phyloP scores from a whole-genome alignment of 2,113 vertebrate genomes.

The Lepus timidus region DNA sequence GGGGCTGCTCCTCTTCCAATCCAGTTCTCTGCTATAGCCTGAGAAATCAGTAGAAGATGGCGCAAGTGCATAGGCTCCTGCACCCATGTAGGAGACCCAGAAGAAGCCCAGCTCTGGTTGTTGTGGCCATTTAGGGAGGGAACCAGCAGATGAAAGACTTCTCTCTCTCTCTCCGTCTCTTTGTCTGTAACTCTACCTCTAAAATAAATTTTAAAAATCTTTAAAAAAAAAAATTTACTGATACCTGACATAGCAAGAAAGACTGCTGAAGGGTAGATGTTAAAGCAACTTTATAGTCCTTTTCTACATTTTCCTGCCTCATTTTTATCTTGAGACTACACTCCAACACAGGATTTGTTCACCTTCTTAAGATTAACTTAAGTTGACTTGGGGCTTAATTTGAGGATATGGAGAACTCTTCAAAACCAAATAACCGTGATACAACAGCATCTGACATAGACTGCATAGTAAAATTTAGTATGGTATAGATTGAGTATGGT shows the following conservation, averaged over 20 bases:
- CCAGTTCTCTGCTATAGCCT: too few species aligned
- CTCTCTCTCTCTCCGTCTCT: too few species aligned
- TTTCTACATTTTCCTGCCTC: background rate
- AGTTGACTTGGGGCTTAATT: slow-evolving; percentile 1
- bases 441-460: background rate
- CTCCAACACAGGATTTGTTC: background rate
- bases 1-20: too few species aligned
- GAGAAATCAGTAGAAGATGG: too few species aligned
- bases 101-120: too few species aligned
- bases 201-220: too few species aligned
- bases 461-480: background rate
- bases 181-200: too few species aligned
- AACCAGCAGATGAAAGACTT: too few species aligned
- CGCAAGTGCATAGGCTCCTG: too few species aligned
- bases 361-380: slow-evolving; percentile 21
- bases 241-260: background rate
- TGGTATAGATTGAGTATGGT: background rate
- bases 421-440: background rate
- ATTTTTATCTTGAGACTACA: background rate
- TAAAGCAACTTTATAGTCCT: background rate
- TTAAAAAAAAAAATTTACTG: too few species aligned
- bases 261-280: background rate
- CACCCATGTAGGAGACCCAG: too few species aligned
- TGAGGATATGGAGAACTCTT: background rate
- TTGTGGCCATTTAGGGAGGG: too few species aligned